A percentile compares a stretch with the other conserved stretches of the same genome.
phyloP scores from a whole-genome alignment of 2,888 invertebrate genomes.

The Sarcophaga caerulescens region DNA sequence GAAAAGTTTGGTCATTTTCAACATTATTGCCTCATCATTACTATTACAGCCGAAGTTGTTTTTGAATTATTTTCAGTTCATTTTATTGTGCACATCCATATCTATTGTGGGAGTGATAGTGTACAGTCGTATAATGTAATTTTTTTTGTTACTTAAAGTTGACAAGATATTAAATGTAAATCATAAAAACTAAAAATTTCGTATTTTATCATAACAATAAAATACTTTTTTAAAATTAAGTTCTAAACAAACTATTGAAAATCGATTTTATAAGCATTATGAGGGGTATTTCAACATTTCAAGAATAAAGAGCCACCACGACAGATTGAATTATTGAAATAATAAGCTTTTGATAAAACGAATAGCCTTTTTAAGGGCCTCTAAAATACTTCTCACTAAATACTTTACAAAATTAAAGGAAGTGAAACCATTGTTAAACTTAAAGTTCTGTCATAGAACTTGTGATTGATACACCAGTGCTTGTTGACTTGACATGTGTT shows the following conservation, averaged over 20 bases:
- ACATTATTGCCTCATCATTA: slow-evolving; percentile 78
- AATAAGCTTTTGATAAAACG: too few species aligned
- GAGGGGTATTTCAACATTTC: too few species aligned
- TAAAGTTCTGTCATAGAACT: too few species aligned
- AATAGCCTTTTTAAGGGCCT: too few species aligned
- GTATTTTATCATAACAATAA: neutral
- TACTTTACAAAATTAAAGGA: too few species aligned
- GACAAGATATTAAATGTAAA: neutral
- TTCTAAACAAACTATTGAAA: neutral
- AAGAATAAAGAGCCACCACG: too few species aligned
- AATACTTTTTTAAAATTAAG: neutral
- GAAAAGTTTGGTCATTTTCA: slow-evolving; percentile 76
- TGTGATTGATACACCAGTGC: too few species aligned
- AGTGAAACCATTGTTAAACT: too few species aligned
- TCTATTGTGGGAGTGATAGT: slow-evolving; percentile 34
- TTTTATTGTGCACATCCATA: neutral
- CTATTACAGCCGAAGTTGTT: slow-evolving; percentile 72
- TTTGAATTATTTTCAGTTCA: neutral
- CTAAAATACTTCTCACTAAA: too few species aligned
- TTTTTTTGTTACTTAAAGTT: neutral
- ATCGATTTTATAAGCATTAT: too few species aligned
- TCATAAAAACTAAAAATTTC: neutral
- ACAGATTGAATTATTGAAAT: too few species aligned
- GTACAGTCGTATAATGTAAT: neutral
- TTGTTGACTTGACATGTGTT: too few species aligned